Base-by-base conservation (phyloP, 1,140 invertebrate species). In the Dolichoris vasculosae region DNA sequence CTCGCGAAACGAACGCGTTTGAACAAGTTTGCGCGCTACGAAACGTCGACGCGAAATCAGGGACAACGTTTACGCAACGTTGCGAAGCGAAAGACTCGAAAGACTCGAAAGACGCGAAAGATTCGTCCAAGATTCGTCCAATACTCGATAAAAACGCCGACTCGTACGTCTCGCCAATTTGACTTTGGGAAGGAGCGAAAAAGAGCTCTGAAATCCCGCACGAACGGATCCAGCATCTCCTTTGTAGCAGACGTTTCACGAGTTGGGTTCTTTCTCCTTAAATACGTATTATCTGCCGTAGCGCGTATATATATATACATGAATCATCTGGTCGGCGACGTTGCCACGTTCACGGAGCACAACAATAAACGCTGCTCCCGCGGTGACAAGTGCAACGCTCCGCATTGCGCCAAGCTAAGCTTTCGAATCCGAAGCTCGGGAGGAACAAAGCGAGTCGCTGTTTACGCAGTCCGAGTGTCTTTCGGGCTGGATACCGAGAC, bases 321-420 rank as follows among this genome's bases (percentile, higher is more conserved):
- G 78, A 80, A 80, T 63, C 69, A 73, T 73, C 69, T 73, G 69
- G 69, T 73, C 38, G 69, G 69, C 69, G 69, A 13, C 38, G 69
- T 73, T 73, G 69, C 69, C 69, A 73, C 6, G 8, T 43, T 23
- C 23, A 6, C 2, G 69, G 20, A 11, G 69, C 38, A 73, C 40
- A 43, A 73, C 69, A 43, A 73, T 73, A 43, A 43, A 15, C 30
- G 67, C 67, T 69, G 20, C 11, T 69, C 32, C 32, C 1, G 3
- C 38, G 67, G 4, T 69, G 67, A 38, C 67, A 69, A 69, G 67
- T 30, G 67, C 32, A 38, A 23, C 0, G 32, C 35, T 13, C 6
- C 38, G 67, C 15, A 69, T 9, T 38, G 67, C 35, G 32, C 11
- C 38, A 1, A 17, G 35, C 67, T 69, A 8, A 32, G 32, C 67